Evolutionary conservation across 2,113 vertebrate species (phyloP).

Genomic region (Silurus glanis): DNA sequence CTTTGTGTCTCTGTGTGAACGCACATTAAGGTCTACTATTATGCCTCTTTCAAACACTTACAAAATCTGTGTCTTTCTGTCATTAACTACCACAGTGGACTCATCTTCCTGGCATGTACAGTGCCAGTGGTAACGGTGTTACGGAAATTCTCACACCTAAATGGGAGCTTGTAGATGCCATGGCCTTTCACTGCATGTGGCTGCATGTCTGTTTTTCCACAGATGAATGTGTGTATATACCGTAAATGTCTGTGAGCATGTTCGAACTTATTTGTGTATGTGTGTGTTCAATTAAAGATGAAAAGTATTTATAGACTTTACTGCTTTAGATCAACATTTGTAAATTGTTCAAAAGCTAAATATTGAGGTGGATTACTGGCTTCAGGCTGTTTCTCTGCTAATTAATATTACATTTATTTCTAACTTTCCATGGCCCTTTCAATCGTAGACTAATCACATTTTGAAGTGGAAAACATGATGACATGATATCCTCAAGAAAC

Average conservation of each 20-base stretch:
- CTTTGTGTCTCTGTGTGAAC: conserved; percentile 18
- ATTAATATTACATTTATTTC: background rate
- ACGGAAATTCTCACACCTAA: conserved; percentile 67
- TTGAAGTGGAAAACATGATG: background rate
- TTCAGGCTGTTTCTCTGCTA: background rate
- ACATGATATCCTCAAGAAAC: background rate
- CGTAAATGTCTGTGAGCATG: background rate
- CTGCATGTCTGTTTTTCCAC: conserved; percentile 4
- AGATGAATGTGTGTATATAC: background rate
- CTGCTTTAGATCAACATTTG: background rate
- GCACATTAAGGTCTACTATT: background rate
- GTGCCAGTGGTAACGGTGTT: conserved; percentile 66
- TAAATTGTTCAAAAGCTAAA: background rate
- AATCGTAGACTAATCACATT: background rate
- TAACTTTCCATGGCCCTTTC: background rate
- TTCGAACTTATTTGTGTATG: background rate
- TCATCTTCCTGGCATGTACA: conserved; percentile 58
- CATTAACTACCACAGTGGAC: conserved; percentile 6
- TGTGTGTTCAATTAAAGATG: background rate
- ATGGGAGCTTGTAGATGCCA: conserved; percentile 61
- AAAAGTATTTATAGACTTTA: background rate
- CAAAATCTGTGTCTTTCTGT: background rate
- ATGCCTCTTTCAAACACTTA: background rate
- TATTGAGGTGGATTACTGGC: background rate
- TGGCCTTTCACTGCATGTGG: conserved; percentile 31